phyloP scores from a whole-genome alignment of 2,797 vertebrate genomes.

The Poliocrania exsul region DNA sequence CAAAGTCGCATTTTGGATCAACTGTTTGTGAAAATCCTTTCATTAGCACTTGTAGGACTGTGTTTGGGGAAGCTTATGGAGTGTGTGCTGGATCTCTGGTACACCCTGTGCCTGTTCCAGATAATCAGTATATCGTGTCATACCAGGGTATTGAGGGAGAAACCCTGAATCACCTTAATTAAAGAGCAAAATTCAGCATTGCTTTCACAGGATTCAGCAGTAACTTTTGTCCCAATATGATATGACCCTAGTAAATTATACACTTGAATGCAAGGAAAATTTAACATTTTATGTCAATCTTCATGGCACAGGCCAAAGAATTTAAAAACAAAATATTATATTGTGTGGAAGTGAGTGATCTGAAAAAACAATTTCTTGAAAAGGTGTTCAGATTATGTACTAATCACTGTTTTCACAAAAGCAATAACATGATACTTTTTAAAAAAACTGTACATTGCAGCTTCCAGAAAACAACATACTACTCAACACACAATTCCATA shows the following conservation, averaged over 20 bases:
- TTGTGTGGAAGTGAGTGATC: neutral
- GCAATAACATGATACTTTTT: neutral
- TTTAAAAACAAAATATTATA: neutral
- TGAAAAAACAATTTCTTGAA: neutral
- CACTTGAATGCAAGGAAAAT: neutral
- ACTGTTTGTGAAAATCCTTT: neutral
- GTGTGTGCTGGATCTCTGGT: neutral
- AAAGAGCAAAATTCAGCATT: neutral
- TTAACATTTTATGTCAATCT: neutral
- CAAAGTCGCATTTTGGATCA: neutral
- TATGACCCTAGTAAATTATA: neutral
- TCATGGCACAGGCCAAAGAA: neutral
- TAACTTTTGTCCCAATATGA: neutral
- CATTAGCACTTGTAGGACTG: neutral
- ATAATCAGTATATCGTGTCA: neutral
- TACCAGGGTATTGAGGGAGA: fast-evolving
- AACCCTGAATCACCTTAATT: neutral
- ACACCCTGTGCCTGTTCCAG: neutral
- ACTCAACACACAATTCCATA: neutral
- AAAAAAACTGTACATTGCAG: neutral
- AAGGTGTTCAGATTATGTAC: neutral
- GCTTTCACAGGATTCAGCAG: neutral
- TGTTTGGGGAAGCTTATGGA: neutral
- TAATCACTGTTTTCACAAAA: neutral
- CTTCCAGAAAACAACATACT: neutral